Evolutionary conservation across 2,888 invertebrate species (phyloP).

Genomic region (Brachyptera putata): DNA sequence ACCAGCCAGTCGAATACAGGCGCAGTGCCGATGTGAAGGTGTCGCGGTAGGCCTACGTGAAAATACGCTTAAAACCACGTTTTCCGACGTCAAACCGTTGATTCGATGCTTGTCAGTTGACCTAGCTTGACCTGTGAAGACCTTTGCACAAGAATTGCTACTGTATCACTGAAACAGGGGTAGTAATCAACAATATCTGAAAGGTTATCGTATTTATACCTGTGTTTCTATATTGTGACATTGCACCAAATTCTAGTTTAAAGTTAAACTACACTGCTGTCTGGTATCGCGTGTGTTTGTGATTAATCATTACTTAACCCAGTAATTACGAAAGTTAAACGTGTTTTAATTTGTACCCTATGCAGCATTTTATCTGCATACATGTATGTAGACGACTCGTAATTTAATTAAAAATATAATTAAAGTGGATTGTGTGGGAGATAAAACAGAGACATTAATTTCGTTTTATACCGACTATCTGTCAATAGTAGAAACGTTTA

Average conservation of each 20-base stretch:
- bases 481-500: background rate
- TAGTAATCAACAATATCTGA: background rate
- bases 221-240: slow-evolving; percentile 17
- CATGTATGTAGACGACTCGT: background rate
- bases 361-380: slow-evolving; percentile 14
- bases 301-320: background rate
- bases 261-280: slow-evolving; percentile 1
- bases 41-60: slow-evolving; percentile 14
- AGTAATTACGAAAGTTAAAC: slow-evolving; percentile 1
- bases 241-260: slow-evolving; percentile 8
- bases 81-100: slow-evolving; percentile 1
- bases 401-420: slow-evolving; percentile 14
- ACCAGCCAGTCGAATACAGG: slow-evolving; percentile 28
- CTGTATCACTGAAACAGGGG: background rate
- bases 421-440: background rate
- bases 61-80: slow-evolving; percentile 20
- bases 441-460: background rate
- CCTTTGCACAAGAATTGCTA: background rate
- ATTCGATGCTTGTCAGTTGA: slow-evolving; percentile 14
- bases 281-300: slow-evolving; percentile 8
- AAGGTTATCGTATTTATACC: background rate
- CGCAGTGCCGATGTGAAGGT: slow-evolving; percentile 18
- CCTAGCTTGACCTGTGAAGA: slow-evolving; percentile 17
- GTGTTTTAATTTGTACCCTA: background rate
- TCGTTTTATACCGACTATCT: background rate